A percentile compares a stretch with the other conserved stretches of the same genome.
These are phyloP conservation scores for Eurystomus glaucurus DNA, from an alignment of 2,797 vertebrate species.

Conservation along the genomic window DNA sequence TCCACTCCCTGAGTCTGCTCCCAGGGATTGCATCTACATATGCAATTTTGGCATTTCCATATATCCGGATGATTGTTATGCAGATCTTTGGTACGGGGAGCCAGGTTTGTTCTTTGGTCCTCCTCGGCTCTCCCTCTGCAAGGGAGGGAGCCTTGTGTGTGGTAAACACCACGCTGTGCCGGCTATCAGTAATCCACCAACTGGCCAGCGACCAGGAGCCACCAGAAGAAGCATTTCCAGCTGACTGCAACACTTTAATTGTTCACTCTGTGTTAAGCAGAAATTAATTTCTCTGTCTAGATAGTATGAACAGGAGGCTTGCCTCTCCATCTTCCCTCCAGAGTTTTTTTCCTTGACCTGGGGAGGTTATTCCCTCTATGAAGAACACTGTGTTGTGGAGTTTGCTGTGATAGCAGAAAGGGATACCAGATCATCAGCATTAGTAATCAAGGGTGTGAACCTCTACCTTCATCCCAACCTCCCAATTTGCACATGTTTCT, in stretches of 20 bases:
- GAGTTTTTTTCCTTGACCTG: rapidly evolving
- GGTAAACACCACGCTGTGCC: background rate
- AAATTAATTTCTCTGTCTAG: background rate
- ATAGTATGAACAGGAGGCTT: background rate
- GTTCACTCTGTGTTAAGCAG: background rate
- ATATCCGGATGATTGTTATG: background rate
- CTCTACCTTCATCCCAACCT: background rate
- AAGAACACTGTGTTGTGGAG: background rate
- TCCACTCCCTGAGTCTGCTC: background rate
- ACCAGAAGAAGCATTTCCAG: background rate
- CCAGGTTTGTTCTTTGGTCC: background rate
- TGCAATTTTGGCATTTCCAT: slow-evolving; percentile 9
- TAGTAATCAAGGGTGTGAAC: rapidly evolving
- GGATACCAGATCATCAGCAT: rapidly evolving
- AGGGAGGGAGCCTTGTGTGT: background rate
- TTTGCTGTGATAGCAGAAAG: background rate
- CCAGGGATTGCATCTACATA: background rate
- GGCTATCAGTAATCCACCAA: background rate
- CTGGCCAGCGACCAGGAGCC: background rate
- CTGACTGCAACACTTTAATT: slow-evolving; percentile 10
- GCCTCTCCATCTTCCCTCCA: background rate
- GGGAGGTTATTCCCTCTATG: background rate
- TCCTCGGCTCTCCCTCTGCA: rapidly evolving
- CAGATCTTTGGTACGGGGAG: background rate
- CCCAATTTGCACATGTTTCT: background rate